phyloP scores from a whole-genome alignment of 2,113 vertebrate genomes.

The Mesembrinibis cayennensis region DNA sequence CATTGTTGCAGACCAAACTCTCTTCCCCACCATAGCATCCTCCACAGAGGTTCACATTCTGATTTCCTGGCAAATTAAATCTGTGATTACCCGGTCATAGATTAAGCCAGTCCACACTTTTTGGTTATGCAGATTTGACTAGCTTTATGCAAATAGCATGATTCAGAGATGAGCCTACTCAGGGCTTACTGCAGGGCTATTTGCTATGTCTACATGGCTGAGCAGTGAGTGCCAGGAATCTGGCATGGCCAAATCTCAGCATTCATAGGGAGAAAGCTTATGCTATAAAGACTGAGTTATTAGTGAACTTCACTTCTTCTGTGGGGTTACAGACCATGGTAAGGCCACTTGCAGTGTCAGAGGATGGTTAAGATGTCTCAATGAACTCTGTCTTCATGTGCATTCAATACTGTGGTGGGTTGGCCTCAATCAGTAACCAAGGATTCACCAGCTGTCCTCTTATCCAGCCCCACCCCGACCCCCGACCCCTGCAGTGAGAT shows the following conservation, averaged over 20 bases:
- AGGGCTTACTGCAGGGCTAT: neutral
- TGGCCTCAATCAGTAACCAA: neutral
- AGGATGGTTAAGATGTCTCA: neutral
- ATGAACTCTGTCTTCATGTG: neutral
- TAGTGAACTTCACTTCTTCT: neutral
- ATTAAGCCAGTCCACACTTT: neutral
- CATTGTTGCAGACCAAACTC: neutral
- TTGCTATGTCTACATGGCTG: neutral
- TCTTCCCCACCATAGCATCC: accelerated
- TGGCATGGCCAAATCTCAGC: accelerated
- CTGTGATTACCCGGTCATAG: neutral
- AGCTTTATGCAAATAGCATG: neutral
- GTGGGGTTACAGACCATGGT: neutral
- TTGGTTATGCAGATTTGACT: neutral
- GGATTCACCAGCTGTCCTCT: neutral
- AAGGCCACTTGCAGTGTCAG: neutral
- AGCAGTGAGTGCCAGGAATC: neutral
- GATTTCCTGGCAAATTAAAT: neutral
- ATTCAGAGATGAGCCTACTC: neutral
- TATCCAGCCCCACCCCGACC: neutral
- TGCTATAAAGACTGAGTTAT: neutral
- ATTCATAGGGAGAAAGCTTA: neutral
- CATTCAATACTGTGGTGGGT: neutral
- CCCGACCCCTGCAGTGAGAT: neutral
- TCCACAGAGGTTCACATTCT: neutral